Conservation (phyloP, 2,888 invertebrate species). For the Belgica antarctica region DNA sequence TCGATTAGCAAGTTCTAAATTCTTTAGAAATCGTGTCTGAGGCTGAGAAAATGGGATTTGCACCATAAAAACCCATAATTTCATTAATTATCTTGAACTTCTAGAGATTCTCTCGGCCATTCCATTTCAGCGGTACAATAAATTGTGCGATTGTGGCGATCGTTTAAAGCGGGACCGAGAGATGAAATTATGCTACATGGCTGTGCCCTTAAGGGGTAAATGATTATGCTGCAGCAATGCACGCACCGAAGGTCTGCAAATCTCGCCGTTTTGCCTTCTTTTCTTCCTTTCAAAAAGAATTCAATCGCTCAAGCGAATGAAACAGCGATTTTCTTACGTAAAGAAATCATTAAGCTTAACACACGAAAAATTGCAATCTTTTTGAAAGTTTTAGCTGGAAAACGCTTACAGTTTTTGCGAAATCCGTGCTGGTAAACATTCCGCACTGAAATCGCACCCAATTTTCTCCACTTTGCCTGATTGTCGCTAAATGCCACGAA, state of each 20-base stretch:
- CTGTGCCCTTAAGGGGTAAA: conserved; percentile 24
- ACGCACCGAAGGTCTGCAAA: conserved; percentile 28
- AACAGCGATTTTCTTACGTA: conserved; percentile 5
- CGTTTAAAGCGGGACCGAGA: conserved; percentile 10
- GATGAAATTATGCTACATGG: conserved; percentile 37
- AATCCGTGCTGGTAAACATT: background rate
- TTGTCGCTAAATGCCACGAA: conserved; percentile 8
- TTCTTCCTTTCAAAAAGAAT: background rate
- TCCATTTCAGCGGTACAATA: conserved; percentile 27
- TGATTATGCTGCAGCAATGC: conserved; percentile 20
- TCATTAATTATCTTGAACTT: conserved; percentile 26
- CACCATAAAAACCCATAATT: conserved; percentile 36
- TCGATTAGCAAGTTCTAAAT: conserved; percentile 16
- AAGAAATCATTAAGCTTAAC: background rate
- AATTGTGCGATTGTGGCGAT: conserved; percentile 36
- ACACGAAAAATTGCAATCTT: background rate
- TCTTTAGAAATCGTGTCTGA: background rate
- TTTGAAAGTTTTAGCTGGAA: background rate
- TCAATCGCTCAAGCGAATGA: background rate
- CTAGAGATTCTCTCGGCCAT: background rate
- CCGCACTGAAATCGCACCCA: background rate
- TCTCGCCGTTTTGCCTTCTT: background rate
- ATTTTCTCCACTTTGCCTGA: background rate
- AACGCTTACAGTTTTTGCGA: background rate
- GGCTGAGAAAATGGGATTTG: too few species aligned